These are phyloP conservation scores for Symphodus melops DNA, from an alignment of 2,113 vertebrate species.

Conservation along the genomic window DNA sequence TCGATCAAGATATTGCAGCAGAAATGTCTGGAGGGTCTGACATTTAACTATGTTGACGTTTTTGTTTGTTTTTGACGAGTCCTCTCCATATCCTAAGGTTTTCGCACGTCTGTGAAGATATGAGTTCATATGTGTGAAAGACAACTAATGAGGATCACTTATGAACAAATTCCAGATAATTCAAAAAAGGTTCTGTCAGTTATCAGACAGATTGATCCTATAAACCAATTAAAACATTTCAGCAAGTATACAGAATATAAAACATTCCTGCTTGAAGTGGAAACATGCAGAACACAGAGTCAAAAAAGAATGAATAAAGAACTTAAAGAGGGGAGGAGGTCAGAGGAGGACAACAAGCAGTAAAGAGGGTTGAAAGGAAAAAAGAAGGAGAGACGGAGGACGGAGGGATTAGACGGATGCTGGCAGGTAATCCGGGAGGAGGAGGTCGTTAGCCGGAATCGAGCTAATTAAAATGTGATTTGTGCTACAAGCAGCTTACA, in stretches of 20 bases:
- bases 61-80: neutral
- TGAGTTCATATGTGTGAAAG: too few species aligned
- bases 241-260: slow-evolving; percentile 1
- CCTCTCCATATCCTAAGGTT: neutral
- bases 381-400: slow-evolving; percentile 26
- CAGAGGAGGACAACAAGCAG: neutral
- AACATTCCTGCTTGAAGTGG: slow-evolving; percentile 21
- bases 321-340: neutral
- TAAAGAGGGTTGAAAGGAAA: slow-evolving; percentile 7
- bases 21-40: neutral
- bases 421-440: slow-evolving; percentile 70
- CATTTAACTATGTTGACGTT: slow-evolving; percentile 8
- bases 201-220: too few species aligned
- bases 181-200: too few species aligned
- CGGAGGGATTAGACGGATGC: slow-evolving; percentile 63
- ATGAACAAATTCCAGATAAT: too few species aligned
- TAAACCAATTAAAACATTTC: neutral
- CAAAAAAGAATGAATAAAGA: too few species aligned
- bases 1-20: neutral
- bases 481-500: slow-evolving; percentile 70
- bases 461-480: slow-evolving; percentile 77
- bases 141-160: too few species aligned
- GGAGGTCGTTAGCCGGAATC: slow-evolving; percentile 68
- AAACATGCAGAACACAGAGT: neutral
- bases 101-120: neutral